Evolutionary conservation across 2,888 invertebrate genomes (phyloP).

Genomic region (Himalopsyche tibetana): DNA sequence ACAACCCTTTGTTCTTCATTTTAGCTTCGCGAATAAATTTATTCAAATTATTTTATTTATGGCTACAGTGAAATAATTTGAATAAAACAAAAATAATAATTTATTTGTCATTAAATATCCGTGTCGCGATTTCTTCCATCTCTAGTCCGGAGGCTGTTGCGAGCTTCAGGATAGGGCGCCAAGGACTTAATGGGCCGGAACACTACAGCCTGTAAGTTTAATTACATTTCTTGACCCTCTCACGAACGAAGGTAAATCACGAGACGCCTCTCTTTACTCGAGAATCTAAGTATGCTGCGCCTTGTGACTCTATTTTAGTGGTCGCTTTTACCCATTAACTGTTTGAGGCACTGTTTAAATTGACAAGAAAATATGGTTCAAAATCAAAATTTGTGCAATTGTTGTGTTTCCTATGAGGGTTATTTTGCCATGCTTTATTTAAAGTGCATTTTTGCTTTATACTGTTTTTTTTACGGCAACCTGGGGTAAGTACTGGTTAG

Average conservation of each 20-base stretch:
- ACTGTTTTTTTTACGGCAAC: too few relatives aligned
- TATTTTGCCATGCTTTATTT: too few relatives aligned
- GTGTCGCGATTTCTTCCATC: background rate
- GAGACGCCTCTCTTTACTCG: constrained; percentile 36
- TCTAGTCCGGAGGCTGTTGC: constrained; percentile 45
- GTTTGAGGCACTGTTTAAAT: constrained; percentile 15
- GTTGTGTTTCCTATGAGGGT: too few relatives aligned
- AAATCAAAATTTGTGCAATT: too few relatives aligned
- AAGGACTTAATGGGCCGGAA: constrained; percentile 62
- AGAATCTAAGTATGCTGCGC: constrained; percentile 25
- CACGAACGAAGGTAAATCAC: constrained; percentile 62
- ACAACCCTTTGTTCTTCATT: too few relatives aligned
- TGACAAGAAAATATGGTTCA: background rate
- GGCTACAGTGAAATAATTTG: too few relatives aligned
- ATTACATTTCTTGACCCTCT: constrained; percentile 65
- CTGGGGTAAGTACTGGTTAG: too few relatives aligned
- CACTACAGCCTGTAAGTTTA: constrained; percentile 62
- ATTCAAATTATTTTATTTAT: too few relatives aligned
- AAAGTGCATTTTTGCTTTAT: too few relatives aligned
- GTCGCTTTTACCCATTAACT: constrained; percentile 24
- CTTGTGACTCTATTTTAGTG: constrained; percentile 32
- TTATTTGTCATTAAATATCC: background rate
- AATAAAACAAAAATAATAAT: too few relatives aligned
- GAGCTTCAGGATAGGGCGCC: constrained; percentile 43
- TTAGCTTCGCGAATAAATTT: too few relatives aligned